Evolutionary conservation across 2,888 invertebrate species (phyloP), one percentile per base, ranked within the genome.

Genomic region (Tinea semifulvella): DNA sequence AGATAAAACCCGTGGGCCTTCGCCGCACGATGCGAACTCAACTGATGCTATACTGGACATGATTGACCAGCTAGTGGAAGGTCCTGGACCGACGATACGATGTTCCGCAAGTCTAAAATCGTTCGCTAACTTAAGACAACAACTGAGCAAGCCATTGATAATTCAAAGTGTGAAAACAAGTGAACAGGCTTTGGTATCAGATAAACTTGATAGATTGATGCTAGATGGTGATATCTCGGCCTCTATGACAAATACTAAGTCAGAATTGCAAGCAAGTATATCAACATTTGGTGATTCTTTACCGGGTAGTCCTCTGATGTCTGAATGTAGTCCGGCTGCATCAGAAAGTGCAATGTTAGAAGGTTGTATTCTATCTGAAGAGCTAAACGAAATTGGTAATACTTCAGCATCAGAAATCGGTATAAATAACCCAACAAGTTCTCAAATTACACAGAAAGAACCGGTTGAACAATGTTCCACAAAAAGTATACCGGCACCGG

Each of bases 21-120:
- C 7, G 10, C n/a, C 31, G 31, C 13, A 31, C 55, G 76, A 73
- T 49, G 71, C 74, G 56, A 71, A 77, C 46, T 81, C 79, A 61
- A 82, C 81, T 27, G 81, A 82, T 56, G 80, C 79, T 55, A 77
- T 82, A 54, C 63, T 82, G 56, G 77, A 80, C 52, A 80, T 82
- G 81, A 82, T 82, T 50, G 81, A 82, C 55, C 80, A 81, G 58
- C 71, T 81, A 50, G 75, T 81, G 26, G 81, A 80, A 47, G 80
- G 76, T 14, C 80, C 79, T 43, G 71, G 67, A 47, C 75, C 76
- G 16, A 68, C 71, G n/a, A 74, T 68, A 53, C 68, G 76, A 50
- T 49, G 71, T 18, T n/a, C 36, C 10, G 16, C 18, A 16, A 18
- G 11, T 22, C 22, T 22, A 7, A 22, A 22, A 22, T n/a, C n/a